Evolutionary conservation across 2,113 vertebrate genomes (phyloP), one percentile per base, ranked within the genome.

Genomic region (Xiphophorus hellerii): DNA sequence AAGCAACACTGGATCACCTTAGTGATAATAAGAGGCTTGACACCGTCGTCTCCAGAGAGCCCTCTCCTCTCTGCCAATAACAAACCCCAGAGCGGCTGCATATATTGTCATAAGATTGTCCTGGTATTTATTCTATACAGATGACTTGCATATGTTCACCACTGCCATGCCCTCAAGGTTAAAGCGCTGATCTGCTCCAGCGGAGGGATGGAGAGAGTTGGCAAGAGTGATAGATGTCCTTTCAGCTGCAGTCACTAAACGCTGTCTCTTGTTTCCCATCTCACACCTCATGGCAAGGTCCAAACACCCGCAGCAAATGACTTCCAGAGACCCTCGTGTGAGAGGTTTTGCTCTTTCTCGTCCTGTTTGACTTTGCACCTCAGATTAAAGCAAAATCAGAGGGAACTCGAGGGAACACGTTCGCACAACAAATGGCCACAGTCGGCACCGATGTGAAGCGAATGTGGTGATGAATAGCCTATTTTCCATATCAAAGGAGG

Each of bases 71-170:
- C 66, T 68, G 80, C 80, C 84, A 83, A 88, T 75, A 87, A 89
- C 78, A 83, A 91, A 87, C 79, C 87, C 79, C 66, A 44, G 62
- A 87, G 88, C 89, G 87, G 84, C 92, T 89, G 90, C 61, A 62
- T 73, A 27, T 73, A 82, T 84, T 82, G 87, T 89, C 89, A 88
- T 71, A 83, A 88, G 84, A 91, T 77, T 86, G 81, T 91, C 87
- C 90, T 76, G 83, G 90, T 89, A 88, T 93, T 92, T 90, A 93
- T 89, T 89, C 81, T 29, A 77, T 79, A 91, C 90, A 91, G 89
- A 94, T 94, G 33, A 90, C 90, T 93, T 80, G 77, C 92, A 93
- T 84, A 85, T 94, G 93, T 91, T 88, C 62, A 1, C 62, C 58
- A 14, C 79, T 31, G 85, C 79, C 80, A 87, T 89, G 86, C 82